phyloP scores from a whole-genome alignment of 2,113 vertebrate species.

The Pungitius pungitius region DNA sequence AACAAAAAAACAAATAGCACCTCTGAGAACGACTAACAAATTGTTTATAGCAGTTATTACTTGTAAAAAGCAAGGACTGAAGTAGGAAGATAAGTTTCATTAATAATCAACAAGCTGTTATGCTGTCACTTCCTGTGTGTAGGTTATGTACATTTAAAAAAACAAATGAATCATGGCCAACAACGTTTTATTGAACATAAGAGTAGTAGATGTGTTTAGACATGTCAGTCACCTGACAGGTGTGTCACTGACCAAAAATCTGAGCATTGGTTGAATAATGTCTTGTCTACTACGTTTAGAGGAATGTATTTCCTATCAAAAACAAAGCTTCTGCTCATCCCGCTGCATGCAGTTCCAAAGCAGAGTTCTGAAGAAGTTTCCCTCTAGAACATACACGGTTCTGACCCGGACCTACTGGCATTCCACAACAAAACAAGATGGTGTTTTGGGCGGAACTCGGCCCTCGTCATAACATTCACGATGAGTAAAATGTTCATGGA shows the following conservation, averaged over 20 bases:
- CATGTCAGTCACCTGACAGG: no score
- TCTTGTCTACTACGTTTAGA: not conserved
- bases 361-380: not conserved
- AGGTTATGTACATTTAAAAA: not conserved
- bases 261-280: not conserved
- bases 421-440: not conserved
- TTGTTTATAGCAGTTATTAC: not conserved
- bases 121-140: not conserved
- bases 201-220: no score
- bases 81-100: not conserved
- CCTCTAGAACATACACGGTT: not conserved
- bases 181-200: no score
- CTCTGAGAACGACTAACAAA: not conserved
- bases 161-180: not conserved
- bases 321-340: not conserved
- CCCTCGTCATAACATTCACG: not conserved
- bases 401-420: not conserved
- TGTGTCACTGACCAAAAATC: no score
- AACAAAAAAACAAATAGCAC: not conserved
- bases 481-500: constrained; percentile 14
- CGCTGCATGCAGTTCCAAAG: not conserved
- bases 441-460: no score
- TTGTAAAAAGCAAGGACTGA: not conserved
- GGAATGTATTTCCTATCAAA: not conserved
- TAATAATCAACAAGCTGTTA: not conserved